Conservation (phyloP, 2,888 invertebrate genomes). For the Stegana nigrithorax region DNA sequence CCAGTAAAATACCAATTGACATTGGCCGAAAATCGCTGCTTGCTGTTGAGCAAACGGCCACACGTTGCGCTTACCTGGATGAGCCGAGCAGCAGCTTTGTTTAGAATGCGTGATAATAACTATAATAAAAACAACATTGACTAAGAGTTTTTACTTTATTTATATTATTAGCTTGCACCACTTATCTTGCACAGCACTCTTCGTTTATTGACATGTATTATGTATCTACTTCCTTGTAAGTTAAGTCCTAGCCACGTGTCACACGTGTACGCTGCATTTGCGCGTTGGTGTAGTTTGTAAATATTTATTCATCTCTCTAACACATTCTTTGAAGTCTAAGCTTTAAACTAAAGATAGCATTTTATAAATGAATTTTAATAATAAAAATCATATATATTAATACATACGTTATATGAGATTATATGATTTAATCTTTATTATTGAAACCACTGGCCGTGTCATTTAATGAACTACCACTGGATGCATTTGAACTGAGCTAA, state of each 20-base stretch:
- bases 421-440: neutral
- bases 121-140: too few relatives aligned
- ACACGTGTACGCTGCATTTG: neutral
- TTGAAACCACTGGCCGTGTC: too few relatives aligned
- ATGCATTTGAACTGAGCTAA: too few relatives aligned
- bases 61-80: constrained; percentile 72
- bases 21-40: constrained; percentile 55
- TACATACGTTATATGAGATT: too few relatives aligned
- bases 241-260: neutral
- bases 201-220: neutral
- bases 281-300: constrained; percentile 10
- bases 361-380: constrained; percentile 28
- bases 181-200: neutral
- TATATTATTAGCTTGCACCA: too few relatives aligned
- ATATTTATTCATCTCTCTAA: constrained; percentile 7
- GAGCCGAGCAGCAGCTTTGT: constrained; percentile 77
- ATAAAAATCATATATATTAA: neutral
- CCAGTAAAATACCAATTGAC: constrained; percentile 49
- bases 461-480: too few relatives aligned
- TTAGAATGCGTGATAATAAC: constrained; percentile 47
- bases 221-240: neutral
- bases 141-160: too few relatives aligned
- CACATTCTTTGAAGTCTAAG: constrained; percentile 19
- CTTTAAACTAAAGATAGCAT: constrained; percentile 32
- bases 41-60: constrained; percentile 47